Conservation (phyloP, 2,113 vertebrate species). For the Leptocoma aspasia region DNA sequence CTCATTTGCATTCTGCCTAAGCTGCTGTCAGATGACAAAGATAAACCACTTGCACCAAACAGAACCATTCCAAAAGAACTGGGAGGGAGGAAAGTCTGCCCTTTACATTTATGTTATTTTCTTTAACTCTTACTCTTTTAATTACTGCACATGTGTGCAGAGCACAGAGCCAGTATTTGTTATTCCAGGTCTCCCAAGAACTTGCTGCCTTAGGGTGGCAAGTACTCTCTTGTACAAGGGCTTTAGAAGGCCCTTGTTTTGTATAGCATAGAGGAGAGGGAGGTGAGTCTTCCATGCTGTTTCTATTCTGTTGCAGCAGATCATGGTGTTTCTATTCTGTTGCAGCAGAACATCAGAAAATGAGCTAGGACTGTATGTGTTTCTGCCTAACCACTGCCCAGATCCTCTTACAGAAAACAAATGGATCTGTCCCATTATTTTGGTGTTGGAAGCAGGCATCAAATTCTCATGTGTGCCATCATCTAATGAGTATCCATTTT, state of each 20-base stretch:
- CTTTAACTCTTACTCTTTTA: not conserved
- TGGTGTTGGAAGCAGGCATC: not conserved
- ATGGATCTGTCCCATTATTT: not conserved
- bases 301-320: not conserved
- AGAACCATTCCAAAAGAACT: conserved; percentile 25
- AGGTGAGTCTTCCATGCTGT: not conserved
- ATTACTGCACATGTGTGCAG: not conserved
- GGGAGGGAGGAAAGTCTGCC: not conserved
- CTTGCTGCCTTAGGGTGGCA: not conserved
- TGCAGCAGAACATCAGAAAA: not conserved
- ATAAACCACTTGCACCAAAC: conserved; percentile 47
- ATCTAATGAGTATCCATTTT: not conserved
- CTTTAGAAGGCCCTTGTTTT: not conserved
- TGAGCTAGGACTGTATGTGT: not conserved
- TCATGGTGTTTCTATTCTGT: not conserved
- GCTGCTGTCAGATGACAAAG: conserved; percentile 17
- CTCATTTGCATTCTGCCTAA: not conserved
- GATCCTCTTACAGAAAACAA: not conserved
- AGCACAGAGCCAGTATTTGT: not conserved
- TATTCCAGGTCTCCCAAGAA: not conserved
- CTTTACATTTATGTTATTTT: not conserved
- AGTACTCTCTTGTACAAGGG: not conserved
- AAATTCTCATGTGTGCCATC: not conserved
- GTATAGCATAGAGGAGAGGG: not conserved
- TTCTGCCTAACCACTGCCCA: not conserved